Conservation (phyloP, 2,797 vertebrate species). For the Anguilla marmorata region DNA sequence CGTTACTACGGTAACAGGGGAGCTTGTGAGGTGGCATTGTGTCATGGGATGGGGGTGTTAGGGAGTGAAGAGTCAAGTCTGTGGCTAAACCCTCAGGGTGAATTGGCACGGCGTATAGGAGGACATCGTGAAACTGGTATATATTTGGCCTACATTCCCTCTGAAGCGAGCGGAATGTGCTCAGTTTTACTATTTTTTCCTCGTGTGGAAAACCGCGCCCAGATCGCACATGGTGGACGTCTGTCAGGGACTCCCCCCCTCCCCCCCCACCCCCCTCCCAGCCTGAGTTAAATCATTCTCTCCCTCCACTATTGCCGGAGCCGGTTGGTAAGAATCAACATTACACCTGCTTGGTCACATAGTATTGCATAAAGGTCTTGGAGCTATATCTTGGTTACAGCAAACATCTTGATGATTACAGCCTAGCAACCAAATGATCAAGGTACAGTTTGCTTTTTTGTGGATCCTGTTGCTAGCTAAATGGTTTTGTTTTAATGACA, state of each 20-base stretch:
- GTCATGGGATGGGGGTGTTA: neutral
- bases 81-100: neutral
- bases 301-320: neutral
- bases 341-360: neutral
- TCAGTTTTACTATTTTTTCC: neutral
- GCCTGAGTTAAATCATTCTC: neutral
- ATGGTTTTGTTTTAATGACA: neutral
- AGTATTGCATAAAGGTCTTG: neutral
- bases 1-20: neutral
- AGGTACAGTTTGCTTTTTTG: neutral
- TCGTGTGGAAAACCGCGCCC: neutral
- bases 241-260: neutral
- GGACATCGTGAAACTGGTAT: neutral
- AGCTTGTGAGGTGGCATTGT: neutral
- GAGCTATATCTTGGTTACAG: neutral
- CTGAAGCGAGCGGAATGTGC: neutral
- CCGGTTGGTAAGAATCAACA: neutral
- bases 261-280: too few species aligned
- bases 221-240: neutral
- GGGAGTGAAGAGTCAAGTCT: neutral
- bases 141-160: neutral
- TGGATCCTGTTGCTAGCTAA: neutral
- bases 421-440: conserved; percentile 8
- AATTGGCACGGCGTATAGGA: neutral
- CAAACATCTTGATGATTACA: conserved; percentile 14